phyloP scores from a whole-genome alignment of 2,888 invertebrate genomes.

The Caenorhabditis imperialis region DNA sequence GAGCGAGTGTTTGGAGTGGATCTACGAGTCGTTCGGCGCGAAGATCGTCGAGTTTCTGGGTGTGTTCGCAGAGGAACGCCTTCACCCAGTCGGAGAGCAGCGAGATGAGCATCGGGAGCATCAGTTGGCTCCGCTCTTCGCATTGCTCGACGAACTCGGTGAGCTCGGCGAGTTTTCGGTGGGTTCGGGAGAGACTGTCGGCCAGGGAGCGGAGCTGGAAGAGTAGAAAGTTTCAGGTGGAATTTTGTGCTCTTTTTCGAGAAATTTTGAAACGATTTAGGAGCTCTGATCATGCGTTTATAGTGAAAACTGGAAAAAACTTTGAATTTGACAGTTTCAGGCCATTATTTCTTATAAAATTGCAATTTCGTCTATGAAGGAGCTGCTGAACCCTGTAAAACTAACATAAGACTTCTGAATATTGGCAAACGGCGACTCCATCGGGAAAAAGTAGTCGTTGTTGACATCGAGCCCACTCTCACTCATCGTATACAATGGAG shows the following conservation, averaged over 20 bases:
- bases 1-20: conserved; percentile 34
- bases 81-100: conserved; percentile 32
- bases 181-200: conserved; percentile 30
- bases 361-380: too few species aligned
- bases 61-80: conserved; percentile 49
- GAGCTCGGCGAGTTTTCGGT: conserved; percentile 33
- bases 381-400: too few species aligned
- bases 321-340: too few species aligned
- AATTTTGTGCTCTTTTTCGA: too few species aligned
- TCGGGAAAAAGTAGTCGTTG: conserved; percentile 36
- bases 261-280: too few species aligned
- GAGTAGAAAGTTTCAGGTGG: too few species aligned
- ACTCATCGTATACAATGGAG: conserved; percentile 33
- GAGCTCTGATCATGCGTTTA: too few species aligned
- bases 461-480: conserved; percentile 35
- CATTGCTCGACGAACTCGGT: conserved; percentile 40
- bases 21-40: conserved; percentile 29
- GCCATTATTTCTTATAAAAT: too few species aligned
- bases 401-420: conserved; percentile 47
- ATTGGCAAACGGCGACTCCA: conserved; percentile 23
- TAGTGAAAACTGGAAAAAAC: too few species aligned
- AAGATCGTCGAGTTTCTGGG: conserved; percentile 26
- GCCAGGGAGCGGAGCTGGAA: conserved; percentile 40
- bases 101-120: conserved; percentile 33
- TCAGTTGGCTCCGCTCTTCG: conserved; percentile 32